Evolutionary conservation across 2,888 invertebrate genomes (phyloP), one percentile per base, ranked within the genome.

Genomic region (Colostygia pectinataria): DNA sequence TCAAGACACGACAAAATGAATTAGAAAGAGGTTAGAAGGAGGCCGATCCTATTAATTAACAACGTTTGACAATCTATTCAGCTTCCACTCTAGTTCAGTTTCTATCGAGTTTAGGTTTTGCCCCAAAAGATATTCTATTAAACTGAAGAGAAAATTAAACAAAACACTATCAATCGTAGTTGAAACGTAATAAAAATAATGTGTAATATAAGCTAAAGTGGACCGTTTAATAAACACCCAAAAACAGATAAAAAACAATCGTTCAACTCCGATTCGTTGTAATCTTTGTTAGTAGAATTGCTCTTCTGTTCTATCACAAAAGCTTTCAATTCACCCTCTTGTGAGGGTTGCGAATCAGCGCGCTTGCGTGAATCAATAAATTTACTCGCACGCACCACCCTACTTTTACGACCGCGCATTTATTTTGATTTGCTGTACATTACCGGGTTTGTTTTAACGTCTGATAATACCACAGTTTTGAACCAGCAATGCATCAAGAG

Each of bases 311-410:
- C 62, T 60, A 6, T 13, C n/a, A 25, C 48, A 53, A 62, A 65
- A 25, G 49, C 53, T 51, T 55, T 58, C 3, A 59, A 65, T 48
- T 57, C 58, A 64, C 63, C 74, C 80, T 78, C 61, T 68, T 58
- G 61, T 56, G 55, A 69, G 77, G 77, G 77, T 68, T 66, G 74
- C 67, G 60, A 79, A 74, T 70, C 68, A 65, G 60, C 71, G 82
- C 89, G 89, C 89, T 64, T 84, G 84, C 89, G 89, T 74, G 70
- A 83, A 89, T 89, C 89, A 77, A 89, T 89, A 88, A 71, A 61
- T 36, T 58, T 34, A 61, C 70, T 63, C 36, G 42, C 63, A 80
- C 36, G 42, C 63, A 80, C 63, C 58, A 66, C 31, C 56, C 28
- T 48, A 56, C 49, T 36, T 46, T 23, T 50, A 29, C 31, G 32